phyloP scores from a whole-genome alignment of 2,888 invertebrate genomes.

The Nephrocerus scutellatus region DNA sequence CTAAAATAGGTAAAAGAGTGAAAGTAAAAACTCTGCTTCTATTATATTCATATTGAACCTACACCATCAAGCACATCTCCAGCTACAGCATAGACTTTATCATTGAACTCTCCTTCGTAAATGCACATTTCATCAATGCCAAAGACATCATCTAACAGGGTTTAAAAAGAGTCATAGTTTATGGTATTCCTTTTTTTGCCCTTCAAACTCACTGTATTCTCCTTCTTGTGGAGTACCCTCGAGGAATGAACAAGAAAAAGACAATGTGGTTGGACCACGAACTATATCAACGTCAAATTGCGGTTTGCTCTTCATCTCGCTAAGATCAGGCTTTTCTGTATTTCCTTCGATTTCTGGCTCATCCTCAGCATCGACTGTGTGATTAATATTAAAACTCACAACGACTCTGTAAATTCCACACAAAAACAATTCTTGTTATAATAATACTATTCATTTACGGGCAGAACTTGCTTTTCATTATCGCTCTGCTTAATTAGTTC shows the following conservation, averaged over 20 bases:
- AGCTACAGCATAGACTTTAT: constrained; percentile 81
- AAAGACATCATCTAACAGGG: constrained; percentile 74
- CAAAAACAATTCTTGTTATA: background rate
- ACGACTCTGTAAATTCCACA: constrained; percentile 49
- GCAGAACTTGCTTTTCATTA: constrained; percentile 52
- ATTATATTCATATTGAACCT: too few relatives aligned
- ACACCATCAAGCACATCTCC: constrained; percentile 95
- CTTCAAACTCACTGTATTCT: constrained; percentile 58
- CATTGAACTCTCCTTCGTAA: constrained; percentile 79
- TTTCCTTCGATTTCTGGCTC: constrained; percentile 59
- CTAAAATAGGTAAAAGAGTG: constrained; percentile 54
- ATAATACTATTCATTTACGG: constrained; percentile 50
- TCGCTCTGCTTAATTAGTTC: constrained; percentile 65
- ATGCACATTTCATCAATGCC: constrained; percentile 91
- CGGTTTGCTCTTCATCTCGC: constrained; percentile 85
- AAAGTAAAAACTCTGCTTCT: too few relatives aligned
- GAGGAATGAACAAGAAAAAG: constrained; percentile 79
- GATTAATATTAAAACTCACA: constrained; percentile 87
- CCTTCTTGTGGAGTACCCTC: constrained; percentile 60
- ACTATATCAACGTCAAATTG: constrained; percentile 83
- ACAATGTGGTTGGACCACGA: constrained; percentile 68
- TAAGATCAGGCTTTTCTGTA: constrained; percentile 64
- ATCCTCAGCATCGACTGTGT: constrained; percentile 80
- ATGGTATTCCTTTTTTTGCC: background rate
- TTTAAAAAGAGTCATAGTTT: constrained; percentile 2